Base-by-base conservation (phyloP, 2,797 vertebrate species). In the Cynopterus sphinx region DNA sequence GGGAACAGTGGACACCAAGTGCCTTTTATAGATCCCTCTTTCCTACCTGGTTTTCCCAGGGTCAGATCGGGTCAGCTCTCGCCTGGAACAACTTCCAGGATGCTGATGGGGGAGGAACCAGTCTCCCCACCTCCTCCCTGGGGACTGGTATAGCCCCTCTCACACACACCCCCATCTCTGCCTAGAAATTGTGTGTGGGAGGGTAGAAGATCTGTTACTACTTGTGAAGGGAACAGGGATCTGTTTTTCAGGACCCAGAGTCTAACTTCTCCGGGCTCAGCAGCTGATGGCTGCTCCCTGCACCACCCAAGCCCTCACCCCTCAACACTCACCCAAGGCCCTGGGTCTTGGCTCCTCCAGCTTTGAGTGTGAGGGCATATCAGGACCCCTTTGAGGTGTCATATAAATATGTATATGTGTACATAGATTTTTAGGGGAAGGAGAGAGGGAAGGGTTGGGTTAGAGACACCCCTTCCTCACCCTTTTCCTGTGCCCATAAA, bases 391-490 rank as follows among this genome's bases (percentile, higher is more conserved):
- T 63, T 91, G 82, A 57, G 97, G 97, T 97, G 97, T 92, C 96
- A 82, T 98, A 98, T 98, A 98, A 98, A 98, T 98, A 98, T 98
- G 98, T 98, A 98, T 95, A 98, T 98, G 97, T 98, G 97, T 98
- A 97, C 98, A 98, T 98, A 98, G 97, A 83, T 53, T 97, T 96
- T 94, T 93, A 93, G 94, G 89, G 86, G 81, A 96, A 84, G 87
- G 95, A 63, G 63, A 67, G 68, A 65, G 91, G 79, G 73, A 86
- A 84, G 84, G 59, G 92, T 61, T 0, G 16, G 55, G 49, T 22
- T 68, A 67, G 74, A 94, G 55, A 94, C 17, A 31, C 39, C 59
- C 87, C 51, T 78, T 87, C 84, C 68, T 95, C 15, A 0, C 33
- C 57, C 87, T 77, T 97, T 96, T 82, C 91, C 87, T 86, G 89